Evolutionary conservation across 2,797 vertebrate genomes (phyloP), one percentile per base, ranked within the genome.

Genomic region (Periophthalmus magnuspinnatus): DNA sequence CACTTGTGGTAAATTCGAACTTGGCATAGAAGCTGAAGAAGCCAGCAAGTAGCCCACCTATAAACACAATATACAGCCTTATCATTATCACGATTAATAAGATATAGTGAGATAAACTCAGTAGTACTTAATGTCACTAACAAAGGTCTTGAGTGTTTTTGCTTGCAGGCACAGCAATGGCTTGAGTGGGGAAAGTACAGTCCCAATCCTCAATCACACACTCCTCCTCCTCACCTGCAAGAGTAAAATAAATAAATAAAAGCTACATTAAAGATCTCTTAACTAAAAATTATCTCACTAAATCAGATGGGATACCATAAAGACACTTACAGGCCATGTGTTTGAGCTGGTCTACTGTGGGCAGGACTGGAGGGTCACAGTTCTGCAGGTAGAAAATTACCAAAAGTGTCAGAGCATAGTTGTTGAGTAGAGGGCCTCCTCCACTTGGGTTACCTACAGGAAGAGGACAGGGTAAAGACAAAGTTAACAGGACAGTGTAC

Each of bases 301-400:
- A 8, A 4, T 17, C 1, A 47, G 38, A 14, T 8, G 3, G 16
- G 14, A 13, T 55, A 56, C 24, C 13, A 17, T 10, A 55, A 10
- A 17, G 41, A 28, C 41, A 88, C 92, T 63, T 85, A 98, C 97
- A 96, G 81, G 96, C 93, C 83, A 95, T 82, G 55, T 85, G 84
- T 56, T 83, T 94, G 58, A 99, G 93, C 69, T 82, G 92, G 6
- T 92, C 75, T 47, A 97, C 86, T 0, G 95, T 90, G 54, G 90
- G 96, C 62, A 98, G 89, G 38, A 97, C 91, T 0, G 95, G 91
- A 9, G 95, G 95, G 6, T 91, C 88, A 65, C 94, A 89, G 60
- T 93, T 96, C 87, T 98, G 97, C 79, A 99, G 93, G 89, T 93
- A 98, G 85, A 94, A 96, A 72, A 98, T 83, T 79, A 96, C 81